phyloP scores from a whole-genome alignment of 2,113 vertebrate genomes.

The Anseranas semipalmata region DNA sequence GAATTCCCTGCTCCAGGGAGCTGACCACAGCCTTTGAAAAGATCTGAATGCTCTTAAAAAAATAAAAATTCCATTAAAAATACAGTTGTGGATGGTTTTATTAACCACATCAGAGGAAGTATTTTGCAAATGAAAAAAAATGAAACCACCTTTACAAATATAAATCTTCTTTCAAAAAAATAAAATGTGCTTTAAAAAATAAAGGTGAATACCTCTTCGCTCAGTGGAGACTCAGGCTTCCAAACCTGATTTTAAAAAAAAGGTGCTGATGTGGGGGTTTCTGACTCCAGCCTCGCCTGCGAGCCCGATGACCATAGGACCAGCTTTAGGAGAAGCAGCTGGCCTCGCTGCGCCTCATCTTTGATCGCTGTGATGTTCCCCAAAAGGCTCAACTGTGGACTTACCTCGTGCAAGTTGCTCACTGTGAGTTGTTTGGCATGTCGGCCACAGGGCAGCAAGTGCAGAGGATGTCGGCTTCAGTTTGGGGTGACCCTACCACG shows the following conservation, averaged over 20 bases:
- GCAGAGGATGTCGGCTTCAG: background rate
- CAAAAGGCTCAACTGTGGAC: background rate
- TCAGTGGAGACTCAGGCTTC: background rate
- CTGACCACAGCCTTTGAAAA: background rate
- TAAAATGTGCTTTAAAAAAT: background rate
- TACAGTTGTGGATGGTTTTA: background rate
- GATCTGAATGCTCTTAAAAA: background rate
- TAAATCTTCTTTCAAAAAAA: background rate
- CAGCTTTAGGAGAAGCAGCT: background rate
- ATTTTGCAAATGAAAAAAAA: background rate
- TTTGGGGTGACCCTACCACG: background rate
- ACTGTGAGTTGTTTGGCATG: fast-evolving
- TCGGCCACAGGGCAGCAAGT: fast-evolving
- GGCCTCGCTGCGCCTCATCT: background rate
- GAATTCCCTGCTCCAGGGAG: background rate
- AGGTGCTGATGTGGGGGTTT: background rate
- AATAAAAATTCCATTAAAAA: background rate
- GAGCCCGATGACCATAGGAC: background rate
- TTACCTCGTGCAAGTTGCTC: background rate
- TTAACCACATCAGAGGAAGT: fast-evolving
- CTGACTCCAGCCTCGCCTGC: background rate
- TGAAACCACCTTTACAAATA: background rate
- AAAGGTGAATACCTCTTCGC: background rate
- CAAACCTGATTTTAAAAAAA: too few species aligned
- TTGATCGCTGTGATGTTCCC: background rate